Evolutionary conservation across 2,888 invertebrate genomes (phyloP).

Genomic region (Thelaira solivaga): DNA sequence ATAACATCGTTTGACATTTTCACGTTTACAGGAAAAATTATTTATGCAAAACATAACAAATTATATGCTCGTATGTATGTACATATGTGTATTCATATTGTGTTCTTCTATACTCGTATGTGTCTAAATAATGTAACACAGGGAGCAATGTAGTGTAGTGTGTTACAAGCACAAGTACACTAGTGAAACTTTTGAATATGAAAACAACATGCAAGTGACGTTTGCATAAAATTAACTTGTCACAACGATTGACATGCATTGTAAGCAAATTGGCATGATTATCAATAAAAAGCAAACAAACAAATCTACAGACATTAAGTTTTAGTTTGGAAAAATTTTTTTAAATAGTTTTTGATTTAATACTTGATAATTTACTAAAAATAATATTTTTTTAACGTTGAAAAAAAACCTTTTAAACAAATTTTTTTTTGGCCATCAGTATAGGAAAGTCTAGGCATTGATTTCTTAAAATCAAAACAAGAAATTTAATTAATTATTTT

Average conservation of each 20-base stretch:
- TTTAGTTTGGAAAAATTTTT: too few species aligned
- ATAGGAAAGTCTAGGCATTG: too few species aligned
- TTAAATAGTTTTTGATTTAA: too few species aligned
- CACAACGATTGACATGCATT: conserved; percentile 43
- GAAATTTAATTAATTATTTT: too few species aligned
- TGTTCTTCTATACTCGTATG: too few species aligned
- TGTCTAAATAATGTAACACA: neutral
- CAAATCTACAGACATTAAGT: conserved; percentile 29
- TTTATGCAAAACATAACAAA: conserved; percentile 28
- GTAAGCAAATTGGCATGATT: conserved; percentile 53
- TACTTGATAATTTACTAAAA: too few species aligned
- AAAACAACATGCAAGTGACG: conserved; percentile 18
- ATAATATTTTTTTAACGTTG: too few species aligned
- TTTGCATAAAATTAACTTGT: conserved; percentile 58
- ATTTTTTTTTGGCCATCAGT: too few species aligned
- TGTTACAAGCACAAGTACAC: conserved; percentile 36
- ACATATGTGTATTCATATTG: too few species aligned
- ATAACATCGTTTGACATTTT: conserved; percentile 44
- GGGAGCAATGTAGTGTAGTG: conserved; percentile 25
- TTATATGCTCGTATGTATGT: neutral
- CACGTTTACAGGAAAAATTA: conserved; percentile 50
- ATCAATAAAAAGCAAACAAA: conserved; percentile 8
- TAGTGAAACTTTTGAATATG: neutral
- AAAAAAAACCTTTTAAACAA: too few species aligned
- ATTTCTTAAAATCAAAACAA: too few species aligned